phyloP scores from a whole-genome alignment of 37 sponge, comb jelly and placozoan species.

The Beroe forskalii region DNA sequence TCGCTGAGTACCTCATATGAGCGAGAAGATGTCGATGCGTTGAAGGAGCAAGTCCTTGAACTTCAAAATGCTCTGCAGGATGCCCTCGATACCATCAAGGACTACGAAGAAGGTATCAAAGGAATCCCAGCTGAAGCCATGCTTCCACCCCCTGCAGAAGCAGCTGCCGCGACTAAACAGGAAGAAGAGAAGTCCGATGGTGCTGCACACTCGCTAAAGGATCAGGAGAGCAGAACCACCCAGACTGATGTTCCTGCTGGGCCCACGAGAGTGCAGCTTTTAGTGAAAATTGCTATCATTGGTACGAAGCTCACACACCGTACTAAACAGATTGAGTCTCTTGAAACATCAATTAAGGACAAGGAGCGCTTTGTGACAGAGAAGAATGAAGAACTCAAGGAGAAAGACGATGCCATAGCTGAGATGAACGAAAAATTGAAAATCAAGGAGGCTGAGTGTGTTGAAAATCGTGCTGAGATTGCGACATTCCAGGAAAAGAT shows the following conservation, averaged over 20 bases:
- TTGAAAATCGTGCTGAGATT: constrained; percentile 36
- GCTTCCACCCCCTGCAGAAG: neutral
- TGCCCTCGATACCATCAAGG: constrained; percentile 61
- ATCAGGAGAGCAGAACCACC: constrained; percentile 32
- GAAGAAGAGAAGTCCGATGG: neutral
- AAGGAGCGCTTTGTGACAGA: constrained; percentile 69
- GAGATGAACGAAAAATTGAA: constrained; percentile 85
- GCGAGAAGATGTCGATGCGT: constrained; percentile 31
- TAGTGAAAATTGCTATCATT: constrained; percentile 58
- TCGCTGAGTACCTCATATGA: constrained; percentile 15
- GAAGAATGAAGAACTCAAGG: constrained; percentile 84
- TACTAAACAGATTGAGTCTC: constrained; percentile 68
- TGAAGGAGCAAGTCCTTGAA: constrained; percentile 54
- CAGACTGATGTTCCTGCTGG: constrained; percentile 60
- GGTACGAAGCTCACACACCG: constrained; percentile 52
- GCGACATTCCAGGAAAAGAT: constrained; percentile 60
- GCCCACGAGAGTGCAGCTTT: constrained; percentile 41
- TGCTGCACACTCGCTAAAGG: neutral
- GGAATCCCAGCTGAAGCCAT: neutral
- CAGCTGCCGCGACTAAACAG: neutral
- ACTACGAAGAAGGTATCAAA: constrained; percentile 10
- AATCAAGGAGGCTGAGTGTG: constrained; percentile 79
- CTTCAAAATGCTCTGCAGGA: constrained; percentile 51
- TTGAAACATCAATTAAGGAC: constrained; percentile 71
- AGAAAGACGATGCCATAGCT: constrained; percentile 83